Base-by-base conservation (phyloP, 2,797 vertebrate genomes). In the Anas acuta region DNA sequence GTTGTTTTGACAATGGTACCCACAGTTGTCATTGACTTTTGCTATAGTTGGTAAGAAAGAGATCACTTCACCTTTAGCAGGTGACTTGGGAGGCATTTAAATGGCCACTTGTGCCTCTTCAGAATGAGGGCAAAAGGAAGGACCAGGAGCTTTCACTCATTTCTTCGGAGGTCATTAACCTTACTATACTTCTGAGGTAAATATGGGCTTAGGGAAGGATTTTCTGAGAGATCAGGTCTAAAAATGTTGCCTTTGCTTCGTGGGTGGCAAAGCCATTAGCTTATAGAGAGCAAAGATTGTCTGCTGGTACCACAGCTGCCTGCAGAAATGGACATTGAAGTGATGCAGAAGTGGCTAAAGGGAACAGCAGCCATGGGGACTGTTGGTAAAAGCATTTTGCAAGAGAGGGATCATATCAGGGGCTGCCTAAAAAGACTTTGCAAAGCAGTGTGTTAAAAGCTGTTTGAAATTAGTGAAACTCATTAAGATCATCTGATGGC, bases 101-200 rank as follows among this genome's bases (percentile, higher is more conserved):
- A 30, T 17, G 54, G 18, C 26, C 45, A 35, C 11, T 49, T 26
- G 4, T 82, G 6, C 20, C 12, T 26, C 19, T 78, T 76, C 37
- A 76, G 56, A 84, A 65, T 28, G 28, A 76, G 22, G 11, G 16
- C 5, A 75, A 61, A 65, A 66, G 58, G 54, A 65, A 57, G 57
- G n/a, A 56, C 11, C 7, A 28, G 9, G 14, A 61, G 25, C 4
- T 7, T 72, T 90, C 35, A 81, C 0, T 57, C 1, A 0, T 47
- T 23, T 60, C 9, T 89, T 58, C 71, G 47, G 35, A 81, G 5
- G 23, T 49, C 0, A 0, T 67, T 77, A 71, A 54, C 7, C 3
- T 77, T 74, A 45, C 25, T 70, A 1, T 58, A 30, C 49, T 73
- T 76, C 58, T 35, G 45, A 56, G 58, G n/a, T 77, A 69, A 5